Percentiles rank a stretch among this genome's conserved stretches.
Conservation (phyloP, 2,797 vertebrate species). For the Epinephelus malabaricus region DNA sequence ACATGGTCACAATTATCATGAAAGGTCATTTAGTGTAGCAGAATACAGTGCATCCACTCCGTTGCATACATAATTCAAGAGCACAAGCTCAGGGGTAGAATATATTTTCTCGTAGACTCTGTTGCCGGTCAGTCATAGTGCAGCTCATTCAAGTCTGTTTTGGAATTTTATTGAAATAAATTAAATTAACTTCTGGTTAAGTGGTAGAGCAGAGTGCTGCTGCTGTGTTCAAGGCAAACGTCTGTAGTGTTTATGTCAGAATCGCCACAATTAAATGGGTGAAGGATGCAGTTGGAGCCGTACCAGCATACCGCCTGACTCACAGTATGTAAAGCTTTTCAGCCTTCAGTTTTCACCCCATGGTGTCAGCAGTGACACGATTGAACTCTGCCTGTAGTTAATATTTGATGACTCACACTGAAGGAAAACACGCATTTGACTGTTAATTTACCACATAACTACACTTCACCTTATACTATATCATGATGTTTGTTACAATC, state of each 20-base stretch:
- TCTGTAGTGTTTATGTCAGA: slow-evolving; percentile 37
- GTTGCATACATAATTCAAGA: slow-evolving; percentile 75
- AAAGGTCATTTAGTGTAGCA: slow-evolving; percentile 84
- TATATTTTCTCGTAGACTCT: slow-evolving; percentile 56
- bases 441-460: neutral
- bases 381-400: slow-evolving; percentile 29
- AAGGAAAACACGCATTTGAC: slow-evolving; percentile 20
- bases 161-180: slow-evolving; percentile 44
- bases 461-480: too few relatives aligned
- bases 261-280: slow-evolving; percentile 32
- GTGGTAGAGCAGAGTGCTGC: slow-evolving; percentile 19
- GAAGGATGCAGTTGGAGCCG: slow-evolving; percentile 27
- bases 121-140: slow-evolving; percentile 31
- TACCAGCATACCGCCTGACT: slow-evolving; percentile 33
- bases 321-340: slow-evolving; percentile 4
- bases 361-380: slow-evolving; percentile 14
- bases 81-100: slow-evolving; percentile 68
- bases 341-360: slow-evolving; percentile 35
- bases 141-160: slow-evolving; percentile 30
- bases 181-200: slow-evolving; percentile 46
- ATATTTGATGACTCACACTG: slow-evolving; percentile 20
- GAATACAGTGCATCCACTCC: slow-evolving; percentile 64
- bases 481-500: too few relatives aligned
- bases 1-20: slow-evolving; percentile 79
- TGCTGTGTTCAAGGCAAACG: slow-evolving; percentile 25